A percentile compares a stretch with the other conserved stretches of the same genome.
phyloP scores from a whole-genome alignment of 1,140 invertebrate genomes.

The Conus ventricosus region DNA sequence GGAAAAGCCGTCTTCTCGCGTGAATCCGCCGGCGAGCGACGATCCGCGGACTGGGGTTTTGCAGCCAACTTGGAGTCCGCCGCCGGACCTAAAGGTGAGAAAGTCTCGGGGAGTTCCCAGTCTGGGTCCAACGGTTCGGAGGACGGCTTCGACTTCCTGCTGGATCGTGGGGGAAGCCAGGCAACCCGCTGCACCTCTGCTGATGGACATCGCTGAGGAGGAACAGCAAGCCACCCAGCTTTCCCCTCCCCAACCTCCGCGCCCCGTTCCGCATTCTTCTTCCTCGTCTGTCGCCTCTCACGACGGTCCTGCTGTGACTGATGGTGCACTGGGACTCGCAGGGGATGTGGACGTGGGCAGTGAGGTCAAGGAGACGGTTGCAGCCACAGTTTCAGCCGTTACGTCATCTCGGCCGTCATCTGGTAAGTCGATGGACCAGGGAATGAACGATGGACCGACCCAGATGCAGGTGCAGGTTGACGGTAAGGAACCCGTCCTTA shows the following conservation, averaged over 20 bases:
- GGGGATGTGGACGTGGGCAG: neutral
- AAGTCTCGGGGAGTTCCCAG: neutral
- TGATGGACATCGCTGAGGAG: slow-evolving; percentile 1
- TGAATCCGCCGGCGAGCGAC: slow-evolving; percentile 29
- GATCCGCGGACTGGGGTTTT: slow-evolving; percentile 32
- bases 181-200: neutral
- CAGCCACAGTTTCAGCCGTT: neutral
- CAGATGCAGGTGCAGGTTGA: too few relatives aligned
- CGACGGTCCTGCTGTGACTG: neutral
- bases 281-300: neutral
- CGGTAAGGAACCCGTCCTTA: neutral
- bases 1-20: neutral
- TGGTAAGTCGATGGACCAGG: neutral
- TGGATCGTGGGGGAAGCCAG: slow-evolving; percentile 12
- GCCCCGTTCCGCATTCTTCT: neutral
- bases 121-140: neutral
- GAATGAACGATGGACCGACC: neutral
- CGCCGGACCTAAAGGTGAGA: neutral
- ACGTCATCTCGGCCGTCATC: too few relatives aligned
- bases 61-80: neutral
- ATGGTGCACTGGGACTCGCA: neutral
- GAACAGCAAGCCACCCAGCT: neutral
- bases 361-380: neutral
- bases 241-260: neutral
- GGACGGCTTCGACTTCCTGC: slow-evolving; percentile 17